phyloP scores from a whole-genome alignment of 2,888 invertebrate genomes.

The Lymantria dispar region DNA sequence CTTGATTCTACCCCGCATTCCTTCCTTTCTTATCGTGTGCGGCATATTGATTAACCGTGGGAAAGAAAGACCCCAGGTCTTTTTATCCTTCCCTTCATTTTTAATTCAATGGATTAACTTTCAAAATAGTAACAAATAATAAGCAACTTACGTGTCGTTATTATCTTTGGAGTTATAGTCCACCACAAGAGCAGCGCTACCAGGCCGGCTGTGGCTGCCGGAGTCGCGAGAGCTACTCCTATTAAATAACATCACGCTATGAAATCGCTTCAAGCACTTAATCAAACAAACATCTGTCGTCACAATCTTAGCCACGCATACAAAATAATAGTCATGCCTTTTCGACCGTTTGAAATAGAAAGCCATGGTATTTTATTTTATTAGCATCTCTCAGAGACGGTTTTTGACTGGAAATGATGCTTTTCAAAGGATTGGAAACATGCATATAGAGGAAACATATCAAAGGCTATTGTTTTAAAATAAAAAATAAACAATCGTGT shows the following conservation, averaged over 20 bases:
- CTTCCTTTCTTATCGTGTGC: too few species aligned
- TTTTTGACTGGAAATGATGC: not conserved
- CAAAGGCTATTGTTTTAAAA: not conserved
- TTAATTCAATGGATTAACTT: too few species aligned
- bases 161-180: slow-evolving; percentile 73
- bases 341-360: not conserved
- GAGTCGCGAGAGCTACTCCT: slow-evolving; percentile 85
- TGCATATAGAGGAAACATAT: not conserved
- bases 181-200: slow-evolving; percentile 77
- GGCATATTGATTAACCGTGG: too few species aligned
- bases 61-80: too few species aligned
- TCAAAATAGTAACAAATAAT: too few species aligned
- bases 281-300: not conserved
- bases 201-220: slow-evolving; percentile 89
- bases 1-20: too few species aligned
- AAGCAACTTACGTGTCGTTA: slow-evolving; percentile 54
- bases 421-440: not conserved
- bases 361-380: not conserved
- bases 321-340: not conserved
- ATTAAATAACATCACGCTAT: slow-evolving; percentile 1
- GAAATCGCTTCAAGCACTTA: not conserved
- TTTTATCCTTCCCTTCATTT: too few species aligned
- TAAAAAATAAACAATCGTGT: not conserved
- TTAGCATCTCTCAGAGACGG: not conserved
- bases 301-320: not conserved